phyloP scores from a whole-genome alignment of 2,113 vertebrate genomes.

The Eretmodus cyanostictus region DNA sequence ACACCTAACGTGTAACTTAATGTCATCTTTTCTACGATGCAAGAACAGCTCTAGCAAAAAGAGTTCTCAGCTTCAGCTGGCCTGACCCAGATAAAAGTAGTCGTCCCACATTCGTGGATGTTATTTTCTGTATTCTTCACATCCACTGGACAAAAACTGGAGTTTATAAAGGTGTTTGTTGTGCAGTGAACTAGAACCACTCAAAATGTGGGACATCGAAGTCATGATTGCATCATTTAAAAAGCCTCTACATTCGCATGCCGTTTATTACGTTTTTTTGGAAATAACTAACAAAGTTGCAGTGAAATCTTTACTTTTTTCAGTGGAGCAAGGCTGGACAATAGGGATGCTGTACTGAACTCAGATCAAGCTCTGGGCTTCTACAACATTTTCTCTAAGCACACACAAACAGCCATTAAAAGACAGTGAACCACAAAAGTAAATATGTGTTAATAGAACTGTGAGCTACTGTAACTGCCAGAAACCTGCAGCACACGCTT shows the following conservation, averaged over 20 bases:
- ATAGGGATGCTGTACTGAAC: background rate
- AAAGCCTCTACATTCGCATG: background rate
- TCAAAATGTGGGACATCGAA: background rate
- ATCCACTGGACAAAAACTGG: background rate
- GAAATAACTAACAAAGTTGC: background rate
- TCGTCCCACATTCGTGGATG: background rate
- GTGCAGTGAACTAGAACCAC: background rate
- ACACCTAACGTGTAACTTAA: background rate
- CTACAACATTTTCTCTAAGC: background rate
- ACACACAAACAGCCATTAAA: background rate
- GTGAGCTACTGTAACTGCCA: background rate
- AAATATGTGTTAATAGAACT: background rate
- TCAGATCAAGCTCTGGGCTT: background rate
- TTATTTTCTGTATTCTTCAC: background rate
- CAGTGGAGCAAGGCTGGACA: background rate
- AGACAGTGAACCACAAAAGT: background rate
- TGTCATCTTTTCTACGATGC: background rate
- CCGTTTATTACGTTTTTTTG: background rate
- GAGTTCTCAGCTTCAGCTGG: background rate
- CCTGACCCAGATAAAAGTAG: background rate
- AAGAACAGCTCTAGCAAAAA: background rate
- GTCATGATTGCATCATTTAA: background rate
- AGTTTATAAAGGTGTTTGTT: background rate
- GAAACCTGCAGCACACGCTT: constrained; percentile 12
- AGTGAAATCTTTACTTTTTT: background rate